Conservation (phyloP, 2,888 invertebrate species). For the Laothoe populi region DNA sequence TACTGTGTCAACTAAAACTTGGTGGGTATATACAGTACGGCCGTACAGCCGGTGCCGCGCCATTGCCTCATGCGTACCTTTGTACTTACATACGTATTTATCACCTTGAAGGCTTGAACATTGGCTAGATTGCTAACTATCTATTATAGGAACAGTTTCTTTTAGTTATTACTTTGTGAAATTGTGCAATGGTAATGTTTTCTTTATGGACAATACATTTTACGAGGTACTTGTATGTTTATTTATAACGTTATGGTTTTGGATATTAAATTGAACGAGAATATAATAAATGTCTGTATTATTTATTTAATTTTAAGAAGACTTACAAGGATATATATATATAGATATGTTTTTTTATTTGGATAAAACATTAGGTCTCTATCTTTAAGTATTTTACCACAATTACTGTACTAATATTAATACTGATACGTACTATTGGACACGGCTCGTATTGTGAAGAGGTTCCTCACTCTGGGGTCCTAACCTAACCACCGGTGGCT, state of each 20-base stretch:
- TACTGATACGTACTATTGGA: too few species aligned
- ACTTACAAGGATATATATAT: too few species aligned
- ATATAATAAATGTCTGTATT: too few species aligned
- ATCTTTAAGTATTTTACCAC: not conserved
- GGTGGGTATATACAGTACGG: constrained; percentile 39
- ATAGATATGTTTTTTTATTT: too few species aligned
- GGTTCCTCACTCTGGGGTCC: too few species aligned
- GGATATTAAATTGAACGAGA: too few species aligned
- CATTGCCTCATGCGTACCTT: constrained; percentile 22
- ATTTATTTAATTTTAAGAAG: too few species aligned
- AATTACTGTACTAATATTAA: not conserved
- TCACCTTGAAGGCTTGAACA: constrained; percentile 41
- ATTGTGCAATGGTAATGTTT: not conserved
- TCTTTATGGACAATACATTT: not conserved
- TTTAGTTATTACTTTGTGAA: not conserved
- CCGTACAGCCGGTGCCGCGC: constrained; percentile 13
- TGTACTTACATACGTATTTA: constrained; percentile 50
- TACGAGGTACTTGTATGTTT: not conserved
- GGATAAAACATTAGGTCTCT: too few species aligned
- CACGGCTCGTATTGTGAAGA: too few species aligned
- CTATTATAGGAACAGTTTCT: not conserved
- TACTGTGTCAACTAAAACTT: constrained; percentile 65
- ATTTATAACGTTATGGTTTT: too few species aligned
- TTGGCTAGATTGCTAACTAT: constrained; percentile 14
- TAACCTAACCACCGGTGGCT: too few species aligned